Evolutionary conservation across 2,797 vertebrate genomes (phyloP), one percentile per base, ranked within the genome.

Genomic region (Tapera naevia): DNA sequence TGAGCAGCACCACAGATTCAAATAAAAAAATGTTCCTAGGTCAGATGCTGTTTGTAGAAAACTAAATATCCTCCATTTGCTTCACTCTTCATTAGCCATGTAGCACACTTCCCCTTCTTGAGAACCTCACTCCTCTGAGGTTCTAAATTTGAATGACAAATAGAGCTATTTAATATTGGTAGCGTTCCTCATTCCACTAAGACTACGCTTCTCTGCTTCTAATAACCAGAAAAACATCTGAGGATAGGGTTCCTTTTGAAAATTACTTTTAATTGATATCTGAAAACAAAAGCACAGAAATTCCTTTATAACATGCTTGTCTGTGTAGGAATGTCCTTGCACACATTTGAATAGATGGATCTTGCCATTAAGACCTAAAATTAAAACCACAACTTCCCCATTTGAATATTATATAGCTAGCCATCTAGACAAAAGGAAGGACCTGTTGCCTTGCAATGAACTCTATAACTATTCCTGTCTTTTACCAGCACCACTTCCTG

Each of bases 131-230:
- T 78, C 8, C 21, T 81, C 33, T 85, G 45, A 46, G 65, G 17
- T 35, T 88, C 27, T 76, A 80, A 72, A 93, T 89, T 80, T 83
- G 65, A 94, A 80, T 75, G 48, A 83, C 88, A 94, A 93, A 94
- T 50, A 86, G 7, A 83, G 22, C 17, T 85, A 61, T 58, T 84
- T 83, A 70, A 69, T 27, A 76, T 7, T 58, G 14, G 28, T 51
- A 73, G 7, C 17, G 13, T 80, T 88, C 82, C 76, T 86, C 22
- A 41, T 80, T 74, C 22, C 69, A 80, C 37, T 39, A 41, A 83
- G 13, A 56, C 58, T 82, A 76, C 27, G 27, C 35, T 84, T 78
- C 30, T 46, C 45, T 41, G 7, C 22, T 78, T 25, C 4, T 17
- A 92, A 61, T 50, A 64, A 86, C 9, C 30, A 62, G 10, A 88